phyloP scores from a whole-genome alignment of 2,888 invertebrate genomes.

The Chloroclystis v-ata region DNA sequence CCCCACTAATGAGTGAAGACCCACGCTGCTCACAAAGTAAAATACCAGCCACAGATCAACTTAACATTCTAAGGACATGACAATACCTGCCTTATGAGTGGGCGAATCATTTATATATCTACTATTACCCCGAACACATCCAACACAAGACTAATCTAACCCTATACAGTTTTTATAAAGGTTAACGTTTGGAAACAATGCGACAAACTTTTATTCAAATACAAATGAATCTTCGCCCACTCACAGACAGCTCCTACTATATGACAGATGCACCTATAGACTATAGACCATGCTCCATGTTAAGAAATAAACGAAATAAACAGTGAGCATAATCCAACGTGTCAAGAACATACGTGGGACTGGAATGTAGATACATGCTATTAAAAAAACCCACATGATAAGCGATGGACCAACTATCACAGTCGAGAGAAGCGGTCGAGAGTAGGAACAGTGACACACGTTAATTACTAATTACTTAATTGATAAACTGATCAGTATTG shows the following conservation, averaged over 20 bases:
- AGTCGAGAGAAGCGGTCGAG: slow-evolving; percentile 41
- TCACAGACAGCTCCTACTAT: too few species aligned
- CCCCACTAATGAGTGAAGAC: slow-evolving; percentile 72
- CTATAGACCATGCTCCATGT: slow-evolving; percentile 40
- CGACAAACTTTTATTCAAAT: too few species aligned
- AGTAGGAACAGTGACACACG: slow-evolving; percentile 38
- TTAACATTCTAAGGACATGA: slow-evolving; percentile 36
- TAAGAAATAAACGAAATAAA: slow-evolving; percentile 31
- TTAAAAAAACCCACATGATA: slow-evolving; percentile 78
- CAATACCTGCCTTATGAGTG: slow-evolving; percentile 25
- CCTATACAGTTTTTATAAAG: too few species aligned
- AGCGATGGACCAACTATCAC: slow-evolving; percentile 54
- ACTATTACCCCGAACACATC: neutral
- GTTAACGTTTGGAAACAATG: too few species aligned
- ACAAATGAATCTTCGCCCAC: slow-evolving; percentile 2
- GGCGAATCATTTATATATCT: neutral
- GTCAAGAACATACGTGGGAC: slow-evolving; percentile 36
- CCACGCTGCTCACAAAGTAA: slow-evolving; percentile 39
- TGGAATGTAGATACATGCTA: slow-evolving; percentile 58
- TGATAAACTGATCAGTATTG: slow-evolving; percentile 1
- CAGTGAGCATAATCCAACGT: slow-evolving; percentile 50
- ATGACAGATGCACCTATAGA: slow-evolving; percentile 15
- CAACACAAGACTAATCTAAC: too few species aligned
- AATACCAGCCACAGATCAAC: slow-evolving; percentile 47
- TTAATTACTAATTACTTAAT: slow-evolving; percentile 7